A percentile compares a stretch with the other conserved stretches of the same genome.
phyloP scores from a whole-genome alignment of 1,140 invertebrate species.

The Cydia pomonella region DNA sequence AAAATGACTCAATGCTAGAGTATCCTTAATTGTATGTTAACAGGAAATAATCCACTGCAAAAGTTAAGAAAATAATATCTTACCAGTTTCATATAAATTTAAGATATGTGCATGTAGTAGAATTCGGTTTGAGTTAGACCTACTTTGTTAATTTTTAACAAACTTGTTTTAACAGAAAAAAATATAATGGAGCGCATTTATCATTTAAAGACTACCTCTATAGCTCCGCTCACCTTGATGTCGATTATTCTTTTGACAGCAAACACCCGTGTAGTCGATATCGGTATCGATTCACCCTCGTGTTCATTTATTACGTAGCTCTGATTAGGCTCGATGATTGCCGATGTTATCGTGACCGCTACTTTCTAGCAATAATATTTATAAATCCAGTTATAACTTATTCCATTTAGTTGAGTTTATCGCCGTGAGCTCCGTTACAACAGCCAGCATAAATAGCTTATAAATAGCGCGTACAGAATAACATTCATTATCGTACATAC shows the following conservation, averaged over 20 bases:
- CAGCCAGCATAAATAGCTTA: not conserved
- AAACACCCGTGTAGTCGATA: constrained; percentile 41
- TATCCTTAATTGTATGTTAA: no score
- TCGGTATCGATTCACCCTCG: constrained; percentile 33
- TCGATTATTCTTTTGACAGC: constrained; percentile 56
- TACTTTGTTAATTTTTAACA: no score
- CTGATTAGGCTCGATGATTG: not conserved
- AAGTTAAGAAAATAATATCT: no score
- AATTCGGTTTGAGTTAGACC: no score
- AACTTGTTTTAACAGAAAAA: no score
- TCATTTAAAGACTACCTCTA: constrained; percentile 54
- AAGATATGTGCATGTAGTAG: no score
- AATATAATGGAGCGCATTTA: no score
- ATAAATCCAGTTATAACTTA: not conserved
- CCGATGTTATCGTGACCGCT: not conserved
- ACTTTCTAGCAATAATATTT: constrained; percentile 4
- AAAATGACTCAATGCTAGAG: no score
- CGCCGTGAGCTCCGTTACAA: constrained; percentile 3
- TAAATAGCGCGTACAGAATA: constrained; percentile 28
- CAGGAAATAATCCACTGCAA: no score
- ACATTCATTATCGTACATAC: constrained; percentile 24
- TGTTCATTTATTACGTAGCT: not conserved
- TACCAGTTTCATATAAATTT: no score
- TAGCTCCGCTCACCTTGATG: constrained; percentile 57
- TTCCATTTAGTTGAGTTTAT: not conserved